Evolutionary conservation across 2,888 invertebrate species (phyloP), one percentile per base, ranked within the genome.

Genomic region (Crocallis elinguaria): DNA sequence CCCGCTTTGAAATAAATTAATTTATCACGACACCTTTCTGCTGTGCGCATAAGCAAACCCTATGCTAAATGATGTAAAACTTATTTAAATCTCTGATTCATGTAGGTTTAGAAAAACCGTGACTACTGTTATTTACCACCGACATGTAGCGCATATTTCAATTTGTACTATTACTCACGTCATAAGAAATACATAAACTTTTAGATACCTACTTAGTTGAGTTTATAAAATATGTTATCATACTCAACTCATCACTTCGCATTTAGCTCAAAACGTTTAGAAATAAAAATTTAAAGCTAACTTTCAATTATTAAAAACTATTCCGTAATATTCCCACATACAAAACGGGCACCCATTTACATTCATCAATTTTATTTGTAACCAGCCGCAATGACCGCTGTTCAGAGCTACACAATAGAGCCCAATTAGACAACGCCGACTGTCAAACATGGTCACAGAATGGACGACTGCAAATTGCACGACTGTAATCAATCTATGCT

Each of bases 341-440:
- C 14, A 49, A 60, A 51, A 57, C 19, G 2, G 25, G 8, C 7
- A 29, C 12, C 4, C 14, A 46, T 29, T 46, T 13, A 29, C 50
- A 57, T 55, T 43, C 59, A 56, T 54, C 50, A 54, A 54, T 48
- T 27, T 57, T n/a, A n/a, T n/a, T n/a, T 46, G 27, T 53, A 39
- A 38, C 38, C 33, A 11, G 51, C 14, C 42, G 14, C 35, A 23
- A 59, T 52, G 36, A 60, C 41, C 60, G 57, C 61, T 57, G 44
- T 51, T 53, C 56, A 57, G 53, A 57, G 53, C 45, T 53, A 66
- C 54, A 71, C 65, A 70, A 75, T 71, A 64, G 62, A 60, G 46
- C 35, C 52, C 63, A 45, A 69, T 64, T 69, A 68, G 50, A 56
- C 63, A 49, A 55, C 49, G 37, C n/a, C n/a, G n/a, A n/a, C n/a